phyloP scores from a whole-genome alignment of 2,113 vertebrate species.

The Ictalurus punctatus region DNA sequence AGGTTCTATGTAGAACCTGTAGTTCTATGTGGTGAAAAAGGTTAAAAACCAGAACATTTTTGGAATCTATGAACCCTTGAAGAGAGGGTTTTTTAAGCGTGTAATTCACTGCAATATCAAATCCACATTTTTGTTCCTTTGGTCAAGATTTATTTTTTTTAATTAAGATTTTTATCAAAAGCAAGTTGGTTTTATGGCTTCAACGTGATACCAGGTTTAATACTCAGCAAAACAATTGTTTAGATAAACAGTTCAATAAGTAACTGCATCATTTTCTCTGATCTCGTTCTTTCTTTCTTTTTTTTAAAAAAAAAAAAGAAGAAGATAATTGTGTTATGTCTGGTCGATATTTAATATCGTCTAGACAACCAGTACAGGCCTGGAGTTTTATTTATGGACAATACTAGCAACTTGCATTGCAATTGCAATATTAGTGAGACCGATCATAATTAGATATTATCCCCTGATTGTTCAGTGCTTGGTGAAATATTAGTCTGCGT shows the following conservation, averaged over 20 bases:
- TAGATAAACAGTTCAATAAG: not conserved
- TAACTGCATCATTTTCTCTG: not conserved
- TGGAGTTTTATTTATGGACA: not conserved
- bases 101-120: not conserved
- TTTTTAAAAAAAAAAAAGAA: not conserved
- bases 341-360: not conserved
- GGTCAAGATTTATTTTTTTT: not conserved
- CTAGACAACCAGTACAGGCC: not conserved
- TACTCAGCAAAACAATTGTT: not conserved
- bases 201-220: not conserved
- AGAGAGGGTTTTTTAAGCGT: not conserved
- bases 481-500: not conserved
- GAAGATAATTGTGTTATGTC: not conserved
- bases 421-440: not conserved
- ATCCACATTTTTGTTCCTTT: not conserved
- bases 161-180: not conserved
- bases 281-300: not conserved
- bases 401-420: not conserved
- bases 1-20: not conserved
- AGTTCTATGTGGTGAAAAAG: not conserved
- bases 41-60: too few relatives aligned
- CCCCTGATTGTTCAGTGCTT: not conserved
- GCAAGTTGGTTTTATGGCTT: not conserved
- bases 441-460: not conserved
- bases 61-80: too few relatives aligned